These are phyloP conservation scores for Steatornis caripensis DNA, from an alignment of 2,113 vertebrate species.

Conservation along the genomic window DNA sequence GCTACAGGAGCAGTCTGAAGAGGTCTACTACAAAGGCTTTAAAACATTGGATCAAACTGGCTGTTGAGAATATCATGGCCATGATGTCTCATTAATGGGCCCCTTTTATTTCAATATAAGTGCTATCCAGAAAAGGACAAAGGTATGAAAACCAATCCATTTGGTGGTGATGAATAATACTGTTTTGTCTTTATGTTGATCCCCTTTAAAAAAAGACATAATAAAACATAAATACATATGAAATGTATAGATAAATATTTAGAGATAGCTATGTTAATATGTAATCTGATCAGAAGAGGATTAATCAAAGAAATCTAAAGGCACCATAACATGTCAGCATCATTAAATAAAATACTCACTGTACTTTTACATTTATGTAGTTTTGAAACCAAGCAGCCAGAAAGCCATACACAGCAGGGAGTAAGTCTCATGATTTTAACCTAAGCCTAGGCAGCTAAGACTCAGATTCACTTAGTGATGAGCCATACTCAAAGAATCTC, in stretches of 20 bases:
- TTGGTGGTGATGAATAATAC: background rate
- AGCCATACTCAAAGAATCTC: background rate
- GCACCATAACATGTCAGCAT: background rate
- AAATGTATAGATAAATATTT: conserved; percentile 3
- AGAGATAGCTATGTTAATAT: background rate
- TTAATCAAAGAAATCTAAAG: background rate
- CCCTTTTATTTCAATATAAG: background rate
- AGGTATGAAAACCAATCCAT: background rate
- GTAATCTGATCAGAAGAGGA: background rate
- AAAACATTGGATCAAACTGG: background rate
- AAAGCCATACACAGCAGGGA: background rate
- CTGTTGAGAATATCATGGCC: background rate
- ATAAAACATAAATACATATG: conserved; percentile 19
- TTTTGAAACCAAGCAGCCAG: background rate
- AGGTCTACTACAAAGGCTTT: background rate
- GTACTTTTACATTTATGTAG: background rate
- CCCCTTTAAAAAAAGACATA: conserved; percentile 9
- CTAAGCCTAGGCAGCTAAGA: background rate
- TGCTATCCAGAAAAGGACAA: background rate
- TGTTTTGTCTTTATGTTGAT: conserved; percentile 28
- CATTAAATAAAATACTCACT: background rate
- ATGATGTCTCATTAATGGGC: background rate
- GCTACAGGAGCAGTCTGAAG: background rate
- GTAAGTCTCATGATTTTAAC: background rate
- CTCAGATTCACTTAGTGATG: background rate